Evolutionary conservation across 1,140 invertebrate species (phyloP), one percentile per base, ranked within the genome.

Genomic region (Caenorhabditis brenneri): DNA sequence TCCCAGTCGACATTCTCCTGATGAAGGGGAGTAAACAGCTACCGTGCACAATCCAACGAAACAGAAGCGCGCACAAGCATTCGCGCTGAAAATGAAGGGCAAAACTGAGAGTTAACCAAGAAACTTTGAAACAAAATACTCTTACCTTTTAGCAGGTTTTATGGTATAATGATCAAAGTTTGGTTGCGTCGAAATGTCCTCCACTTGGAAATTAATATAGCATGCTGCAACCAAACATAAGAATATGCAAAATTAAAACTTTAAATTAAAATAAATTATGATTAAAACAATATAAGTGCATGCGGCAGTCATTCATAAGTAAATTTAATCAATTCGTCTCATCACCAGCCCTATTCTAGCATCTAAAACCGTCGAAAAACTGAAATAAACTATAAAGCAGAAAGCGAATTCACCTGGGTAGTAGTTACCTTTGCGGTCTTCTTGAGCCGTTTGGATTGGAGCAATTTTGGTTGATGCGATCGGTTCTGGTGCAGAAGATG

Each of bases 61-160:
- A 55, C 83, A 84, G 48, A 79, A 51, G 29, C 83, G 83, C 31
- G 83, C 83, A 80, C 83, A 84, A 51, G 46, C 58, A 55, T 84
- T 84, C 69, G 78, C 49, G 55, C 83, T 84, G 78, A 58, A 78
- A 84, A 27, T 2, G 78, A n/a, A 24, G 15, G 65, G 19, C 36
- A 22, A 29, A 78, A 79, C 36, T 12, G 1, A 42, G 36, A 42
- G 65, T 0, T 12, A 39, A 74, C 36, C 36, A 24, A 74, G n/a
- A 16, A n/a, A 36, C n/a, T 24, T 27, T n/a, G n/a, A 39, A 74
- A 74, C 65, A 33, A 24, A 42, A 65, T 65, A 24, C 19, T 46
- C 65, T 74, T 74, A 74, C 65, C 65, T 74, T 42, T 74, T 74
- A 31, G 65, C 65, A 24, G 65, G 65, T 42, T 74, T 74, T 36